Base-by-base conservation (phyloP, 2,888 invertebrate genomes). In the Melinopterus prodromus region DNA sequence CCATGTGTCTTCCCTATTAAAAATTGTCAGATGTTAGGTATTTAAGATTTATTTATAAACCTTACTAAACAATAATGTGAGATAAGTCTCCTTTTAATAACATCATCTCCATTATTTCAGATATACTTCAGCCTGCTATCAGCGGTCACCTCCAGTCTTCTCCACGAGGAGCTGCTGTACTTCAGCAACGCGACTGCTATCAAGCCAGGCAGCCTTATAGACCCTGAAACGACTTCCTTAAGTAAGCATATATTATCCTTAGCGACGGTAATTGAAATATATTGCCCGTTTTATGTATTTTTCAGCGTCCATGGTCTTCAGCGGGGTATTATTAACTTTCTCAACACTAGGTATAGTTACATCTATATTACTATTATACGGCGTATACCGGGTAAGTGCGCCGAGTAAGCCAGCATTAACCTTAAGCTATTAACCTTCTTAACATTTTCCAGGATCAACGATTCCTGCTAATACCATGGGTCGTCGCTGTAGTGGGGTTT, bases 231-330 rank as follows among this genome's bases (percentile, higher is more conserved):
- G 74, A 89, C 91, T 77, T 90, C 90, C 35, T 88, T 88, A 81
- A 89, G 91, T 91, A 88, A 89, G 89, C 87, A 80, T 75, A 76
- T 35, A 71, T 76, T 16, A 6, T 16, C 15, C n/a, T n/a, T 38
- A 16, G 16, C 35, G 35, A 69, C 15, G 26, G 16, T 77, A 35
- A 74, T 36, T 16, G 71, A 71, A 71, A 71, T 26, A 36, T 74
- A 74, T 74, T 36, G 35, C 35, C 37, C 7, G 74, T 9, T 53
- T 36, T 36, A n/a, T 74, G 15, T 36, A 35, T 35, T 86, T 92
- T 93, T 76, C 92, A 95, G 95, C 92, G n/a, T 94, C 95, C 37
- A 92, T 95, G 85, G 91, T 92, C 81, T 92, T 95, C 88, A 93
- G 94, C 88, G 91, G 94, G 82, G 91, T 92, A 35, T 90, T 94